Conservation (phyloP, 2,113 vertebrate species). For the Mellivora capensis region DNA sequence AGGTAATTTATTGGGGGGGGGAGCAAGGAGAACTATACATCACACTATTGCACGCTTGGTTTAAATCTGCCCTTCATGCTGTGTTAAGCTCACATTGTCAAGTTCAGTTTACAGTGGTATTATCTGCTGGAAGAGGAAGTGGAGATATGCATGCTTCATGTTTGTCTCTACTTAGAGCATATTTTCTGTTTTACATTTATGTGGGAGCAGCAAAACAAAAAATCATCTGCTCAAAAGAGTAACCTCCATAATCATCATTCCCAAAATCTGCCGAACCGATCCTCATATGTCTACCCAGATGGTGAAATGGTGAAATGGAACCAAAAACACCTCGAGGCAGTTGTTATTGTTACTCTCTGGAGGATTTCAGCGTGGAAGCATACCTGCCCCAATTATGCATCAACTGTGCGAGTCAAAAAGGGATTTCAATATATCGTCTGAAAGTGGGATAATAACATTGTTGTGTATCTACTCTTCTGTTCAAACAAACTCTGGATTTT, state of each 20-base stretch:
- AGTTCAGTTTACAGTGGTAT: constrained; percentile 57
- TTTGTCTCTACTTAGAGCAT: constrained; percentile 53
- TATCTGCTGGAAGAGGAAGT: constrained; percentile 59
- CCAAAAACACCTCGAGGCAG: constrained; percentile 69
- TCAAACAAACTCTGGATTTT: not conserved
- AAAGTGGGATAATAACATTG: not conserved
- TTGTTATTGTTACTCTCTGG: constrained; percentile 29
- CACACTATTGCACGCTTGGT: constrained; percentile 67
- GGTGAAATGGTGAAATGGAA: constrained; percentile 73
- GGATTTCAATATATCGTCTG: not conserved
- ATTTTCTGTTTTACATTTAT: constrained; percentile 73
- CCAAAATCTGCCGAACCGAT: constrained; percentile 67
- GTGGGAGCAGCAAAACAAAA: constrained; percentile 61
- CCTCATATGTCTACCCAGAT: constrained; percentile 75
- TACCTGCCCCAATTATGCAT: constrained; percentile 27
- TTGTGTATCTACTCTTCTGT: not conserved
- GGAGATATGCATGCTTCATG: constrained; percentile 31
- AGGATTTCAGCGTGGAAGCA: constrained; percentile 58
- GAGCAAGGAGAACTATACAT: constrained; percentile 69
- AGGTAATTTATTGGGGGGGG: constrained; percentile 65
- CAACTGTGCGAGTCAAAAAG: not conserved
- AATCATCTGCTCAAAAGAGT: constrained; percentile 73
- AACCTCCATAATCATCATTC: constrained; percentile 73
- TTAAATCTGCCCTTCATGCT: constrained; percentile 79
- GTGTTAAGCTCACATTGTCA: constrained; percentile 63